A percentile compares a stretch with the other conserved stretches of the same genome.
Conservation (phyloP, 2,113 vertebrate genomes). For the Cercopithecus mona region DNA sequence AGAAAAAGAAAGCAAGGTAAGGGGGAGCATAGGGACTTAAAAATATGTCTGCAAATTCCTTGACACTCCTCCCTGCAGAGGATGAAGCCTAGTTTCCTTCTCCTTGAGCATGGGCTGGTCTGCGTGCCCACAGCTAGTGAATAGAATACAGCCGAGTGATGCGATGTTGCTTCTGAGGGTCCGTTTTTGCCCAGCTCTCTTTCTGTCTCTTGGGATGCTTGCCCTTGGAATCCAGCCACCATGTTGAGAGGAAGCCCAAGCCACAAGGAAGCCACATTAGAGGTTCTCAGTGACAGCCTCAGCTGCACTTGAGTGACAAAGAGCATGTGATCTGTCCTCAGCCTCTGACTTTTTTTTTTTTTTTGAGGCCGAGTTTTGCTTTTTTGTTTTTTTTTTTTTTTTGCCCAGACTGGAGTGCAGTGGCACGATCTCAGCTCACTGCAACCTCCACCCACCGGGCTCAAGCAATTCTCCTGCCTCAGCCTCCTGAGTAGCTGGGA, state of each 20-base stretch:
- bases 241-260: not conserved
- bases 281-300: not conserved
- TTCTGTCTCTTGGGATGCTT: not conserved
- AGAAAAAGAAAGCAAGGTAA: not conserved
- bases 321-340: not conserved
- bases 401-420: no score
- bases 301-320: not conserved
- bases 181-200: not conserved
- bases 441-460: no score
- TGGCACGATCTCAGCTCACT: no score
- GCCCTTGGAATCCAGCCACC: not conserved
- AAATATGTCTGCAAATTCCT: not conserved
- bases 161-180: not conserved
- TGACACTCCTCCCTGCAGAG: not conserved
- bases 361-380: no score
- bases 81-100: not conserved
- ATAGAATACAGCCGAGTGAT: no score
- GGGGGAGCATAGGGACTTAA: not conserved
- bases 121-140: not conserved
- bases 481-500: no score
- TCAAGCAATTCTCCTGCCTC: no score
- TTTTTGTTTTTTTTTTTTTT: not conserved
- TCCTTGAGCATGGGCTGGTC: not conserved
- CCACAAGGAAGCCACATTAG: not conserved
- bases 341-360: not conserved